Evolutionary conservation across 2,797 vertebrate genomes (phyloP), one percentile per base, ranked within the genome.

Genomic region (Danionella dracula): DNA sequence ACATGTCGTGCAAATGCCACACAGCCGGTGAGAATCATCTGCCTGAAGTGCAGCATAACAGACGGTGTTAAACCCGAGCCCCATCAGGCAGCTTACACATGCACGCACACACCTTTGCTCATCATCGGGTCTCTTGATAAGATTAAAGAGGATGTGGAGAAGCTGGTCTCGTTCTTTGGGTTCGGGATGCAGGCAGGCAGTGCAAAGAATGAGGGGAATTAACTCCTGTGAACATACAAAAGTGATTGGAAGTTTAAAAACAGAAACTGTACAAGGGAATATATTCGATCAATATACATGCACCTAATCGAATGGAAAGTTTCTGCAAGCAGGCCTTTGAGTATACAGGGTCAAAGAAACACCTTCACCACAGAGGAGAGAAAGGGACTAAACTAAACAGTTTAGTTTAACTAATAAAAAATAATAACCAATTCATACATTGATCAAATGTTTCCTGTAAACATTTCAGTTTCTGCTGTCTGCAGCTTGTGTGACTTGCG

Each of bases 111-210:
- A 98, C 96, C 96, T 97, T 84, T 99, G 97, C 74, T 98, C 95
- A 72, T 98, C 94, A 61, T 99, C 96, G 9, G 96, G 96, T 75
- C 96, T 92, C 85, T 99, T 97, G 82, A 98, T 98, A 78, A 98
- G 86, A 83, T 99, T 99, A 83, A 99, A 99, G 71, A 99, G 92
- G 81, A 99, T 99, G 81, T 99, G 97, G 5, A 99, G 91, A 54
- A 99, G 95, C 82, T 99, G 96, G 81, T 99, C 97, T 87, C 97
- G 89, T 73, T 99, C 97, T 85, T 95, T 98, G 78, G 95, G 89
- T 77, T 99, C 94, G 54, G 97, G 97, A 85, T 99, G 97, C 72
- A 99, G 94, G 83, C 96, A 99, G 77, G 97, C 97, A 29, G 96
- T 99, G 73, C 97, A 99, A 73, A 99, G 71, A 82, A 99, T 99